phyloP scores from a whole-genome alignment of 2,113 vertebrate species.

The Centrocercus urophasianus region DNA sequence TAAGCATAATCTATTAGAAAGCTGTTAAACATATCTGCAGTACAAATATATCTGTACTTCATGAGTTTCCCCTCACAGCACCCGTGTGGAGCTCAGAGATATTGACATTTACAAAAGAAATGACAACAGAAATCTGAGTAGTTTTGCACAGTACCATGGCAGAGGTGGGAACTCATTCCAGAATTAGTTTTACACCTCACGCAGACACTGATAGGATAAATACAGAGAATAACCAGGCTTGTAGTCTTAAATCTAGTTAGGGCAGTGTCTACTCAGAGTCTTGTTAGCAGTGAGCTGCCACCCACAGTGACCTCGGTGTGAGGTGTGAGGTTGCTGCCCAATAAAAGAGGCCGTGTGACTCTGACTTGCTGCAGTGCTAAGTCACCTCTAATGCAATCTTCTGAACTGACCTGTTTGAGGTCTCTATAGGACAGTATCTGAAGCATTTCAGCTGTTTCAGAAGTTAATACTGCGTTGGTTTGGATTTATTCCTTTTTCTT shows the following conservation, averaged over 20 bases:
- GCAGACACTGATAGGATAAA: background rate
- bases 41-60: background rate
- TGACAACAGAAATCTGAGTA: background rate
- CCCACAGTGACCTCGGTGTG: background rate
- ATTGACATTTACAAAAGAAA: background rate
- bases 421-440: background rate
- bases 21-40: background rate
- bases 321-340: background rate
- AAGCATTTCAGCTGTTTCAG: fast-evolving
- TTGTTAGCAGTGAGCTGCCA: background rate
- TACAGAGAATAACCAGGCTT: background rate
- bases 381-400: fast-evolving
- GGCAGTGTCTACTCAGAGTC: background rate
- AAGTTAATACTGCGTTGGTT: background rate
- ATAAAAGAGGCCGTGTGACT: fast-evolving
- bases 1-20: background rate
- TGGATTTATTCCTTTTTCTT: fast-evolving
- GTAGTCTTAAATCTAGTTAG: background rate
- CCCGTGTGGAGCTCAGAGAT: background rate
- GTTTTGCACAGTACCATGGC: fast-evolving
- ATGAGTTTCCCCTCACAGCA: fast-evolving
- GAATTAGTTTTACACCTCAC: background rate
- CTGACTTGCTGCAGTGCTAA: background rate
- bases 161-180: background rate
- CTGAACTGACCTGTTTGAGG: fast-evolving